Evolutionary conservation across 2,888 invertebrate genomes (phyloP).

Genomic region (Formica aserva): DNA sequence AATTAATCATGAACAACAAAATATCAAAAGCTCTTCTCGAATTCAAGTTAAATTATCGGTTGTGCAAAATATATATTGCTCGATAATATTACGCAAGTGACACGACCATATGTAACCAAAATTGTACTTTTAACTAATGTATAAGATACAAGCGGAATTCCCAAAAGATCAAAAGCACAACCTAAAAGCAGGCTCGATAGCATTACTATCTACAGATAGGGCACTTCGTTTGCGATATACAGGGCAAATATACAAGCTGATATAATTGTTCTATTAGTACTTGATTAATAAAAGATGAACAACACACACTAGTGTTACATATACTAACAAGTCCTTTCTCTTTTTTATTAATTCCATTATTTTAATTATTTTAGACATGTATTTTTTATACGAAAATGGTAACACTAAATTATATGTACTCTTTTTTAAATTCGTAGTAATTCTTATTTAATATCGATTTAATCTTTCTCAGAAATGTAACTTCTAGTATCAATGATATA

Average conservation of each 20-base stretch:
- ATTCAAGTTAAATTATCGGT: background rate
- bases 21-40: background rate
- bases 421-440: background rate
- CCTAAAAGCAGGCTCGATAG: background rate
- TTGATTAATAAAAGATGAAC: background rate
- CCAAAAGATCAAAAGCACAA: slow-evolving; percentile 5
- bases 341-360: background rate
- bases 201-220: background rate
- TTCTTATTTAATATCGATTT: background rate
- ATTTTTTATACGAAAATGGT: background rate
- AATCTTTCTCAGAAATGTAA: background rate
- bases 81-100: background rate
- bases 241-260: background rate
- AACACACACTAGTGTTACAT: background rate
- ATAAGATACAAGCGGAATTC: slow-evolving; percentile 17
- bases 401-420: background rate
- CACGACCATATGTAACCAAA: background rate
- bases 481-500: background rate
- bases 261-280: background rate
- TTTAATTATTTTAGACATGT: background rate
- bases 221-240: slow-evolving; percentile 8
- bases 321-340: background rate
- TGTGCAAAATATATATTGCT: background rate
- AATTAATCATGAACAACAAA: background rate
- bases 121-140: slow-evolving; percentile 19